These are phyloP conservation scores for Heliconius cydno DNA, from an alignment of 2,888 invertebrate species.

Conservation along the genomic window DNA sequence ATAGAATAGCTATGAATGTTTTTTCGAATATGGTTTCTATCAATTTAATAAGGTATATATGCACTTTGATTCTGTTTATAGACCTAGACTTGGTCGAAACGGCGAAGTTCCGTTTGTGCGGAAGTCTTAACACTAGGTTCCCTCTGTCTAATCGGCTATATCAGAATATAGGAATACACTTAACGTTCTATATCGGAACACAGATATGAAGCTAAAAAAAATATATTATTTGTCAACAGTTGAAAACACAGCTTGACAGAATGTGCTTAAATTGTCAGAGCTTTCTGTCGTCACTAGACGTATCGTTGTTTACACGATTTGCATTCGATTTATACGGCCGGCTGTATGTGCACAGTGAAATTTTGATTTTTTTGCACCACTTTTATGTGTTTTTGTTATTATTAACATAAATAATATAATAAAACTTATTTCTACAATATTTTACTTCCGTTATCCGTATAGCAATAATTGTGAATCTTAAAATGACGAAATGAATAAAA, in stretches of 20 bases:
- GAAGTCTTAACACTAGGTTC: not conserved
- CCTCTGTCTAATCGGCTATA: not conserved
- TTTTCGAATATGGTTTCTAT: no score
- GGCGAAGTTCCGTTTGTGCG: not conserved
- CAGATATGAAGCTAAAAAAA: not conserved
- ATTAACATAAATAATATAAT: not conserved
- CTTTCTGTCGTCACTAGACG: constrained; percentile 30
- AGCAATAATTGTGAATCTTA: not conserved
- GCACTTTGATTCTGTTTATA: no score
- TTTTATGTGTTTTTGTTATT: not conserved
- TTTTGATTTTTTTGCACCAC: not conserved
- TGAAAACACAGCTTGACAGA: not conserved
- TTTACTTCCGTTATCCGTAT: not conserved
- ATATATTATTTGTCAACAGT: not conserved
- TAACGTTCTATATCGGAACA: no score
- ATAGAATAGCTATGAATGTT: no score
- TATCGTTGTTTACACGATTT: constrained; percentile 33
- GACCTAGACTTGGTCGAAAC: no score
- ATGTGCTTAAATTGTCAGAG: constrained; percentile 23
- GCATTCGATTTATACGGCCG: constrained; percentile 26
- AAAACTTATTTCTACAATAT: not conserved
- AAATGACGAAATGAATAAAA: not conserved
- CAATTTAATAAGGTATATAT: no score
- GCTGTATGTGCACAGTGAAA: constrained; percentile 20
- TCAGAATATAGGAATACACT: no score